A percentile compares a stretch with the other conserved stretches of the same genome.
Evolutionary conservation across 2,888 invertebrate genomes (phyloP).

Genomic region (Mimachlamys varia): DNA sequence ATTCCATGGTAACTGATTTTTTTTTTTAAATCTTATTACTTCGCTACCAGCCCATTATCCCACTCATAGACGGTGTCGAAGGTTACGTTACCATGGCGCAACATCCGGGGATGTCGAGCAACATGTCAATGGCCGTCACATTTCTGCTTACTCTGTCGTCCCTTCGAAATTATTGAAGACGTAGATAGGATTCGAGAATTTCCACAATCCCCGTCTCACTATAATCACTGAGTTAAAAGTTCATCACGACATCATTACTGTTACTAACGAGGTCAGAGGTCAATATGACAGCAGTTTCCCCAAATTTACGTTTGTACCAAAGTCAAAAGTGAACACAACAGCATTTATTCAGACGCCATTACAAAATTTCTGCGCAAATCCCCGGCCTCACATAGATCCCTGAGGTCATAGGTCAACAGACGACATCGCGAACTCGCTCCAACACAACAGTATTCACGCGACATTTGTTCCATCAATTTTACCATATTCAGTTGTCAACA

Average conservation of each 20-base stretch:
- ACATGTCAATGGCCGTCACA: neutral
- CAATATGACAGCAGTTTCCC: too few relatives aligned
- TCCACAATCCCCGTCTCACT: neutral
- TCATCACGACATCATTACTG: too few relatives aligned
- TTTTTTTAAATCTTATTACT: too few relatives aligned
- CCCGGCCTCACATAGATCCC: too few relatives aligned
- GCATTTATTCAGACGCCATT: neutral
- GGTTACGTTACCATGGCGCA: neutral
- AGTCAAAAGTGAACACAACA: neutral
- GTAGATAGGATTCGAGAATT: neutral
- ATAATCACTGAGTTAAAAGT: too few relatives aligned
- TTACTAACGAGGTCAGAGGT: too few relatives aligned
- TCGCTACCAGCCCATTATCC: too few relatives aligned
- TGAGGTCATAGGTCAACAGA: too few relatives aligned
- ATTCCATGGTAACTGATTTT: neutral
- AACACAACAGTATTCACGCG: neutral
- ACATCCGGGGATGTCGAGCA: neutral
- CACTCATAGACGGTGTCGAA: neutral
- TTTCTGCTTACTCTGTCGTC: neutral
- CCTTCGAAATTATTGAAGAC: neutral
- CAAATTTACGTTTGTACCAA: neutral
- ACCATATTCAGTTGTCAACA: too few relatives aligned
- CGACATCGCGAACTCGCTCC: too few relatives aligned
- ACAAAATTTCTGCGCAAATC: too few relatives aligned
- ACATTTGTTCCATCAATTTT: neutral